These are phyloP conservation scores for Lepidocolaptes lacrymiger DNA, from an alignment of 2,797 vertebrate genomes.

Conservation along the genomic window DNA sequence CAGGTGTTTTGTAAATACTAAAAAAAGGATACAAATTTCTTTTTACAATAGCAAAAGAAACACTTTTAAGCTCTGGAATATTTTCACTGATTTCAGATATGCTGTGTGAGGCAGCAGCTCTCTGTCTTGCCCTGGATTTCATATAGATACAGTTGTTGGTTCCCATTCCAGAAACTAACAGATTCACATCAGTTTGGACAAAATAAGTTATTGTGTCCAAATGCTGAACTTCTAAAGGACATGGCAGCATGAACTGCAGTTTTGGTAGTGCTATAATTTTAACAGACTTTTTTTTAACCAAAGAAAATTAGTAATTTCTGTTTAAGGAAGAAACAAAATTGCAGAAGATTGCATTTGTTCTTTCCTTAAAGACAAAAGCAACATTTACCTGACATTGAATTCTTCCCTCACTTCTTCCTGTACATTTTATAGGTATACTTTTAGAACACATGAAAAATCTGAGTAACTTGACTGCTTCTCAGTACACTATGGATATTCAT, in stretches of 20 bases:
- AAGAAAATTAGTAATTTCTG: background rate
- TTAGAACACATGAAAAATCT: background rate
- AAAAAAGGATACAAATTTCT: background rate
- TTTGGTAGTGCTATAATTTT: background rate
- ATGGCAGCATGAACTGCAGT: background rate
- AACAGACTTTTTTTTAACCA: background rate
- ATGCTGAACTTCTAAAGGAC: background rate
- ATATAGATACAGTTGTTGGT: background rate
- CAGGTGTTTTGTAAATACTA: background rate
- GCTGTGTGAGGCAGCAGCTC: background rate
- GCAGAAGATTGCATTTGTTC: background rate
- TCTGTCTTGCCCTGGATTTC: background rate
- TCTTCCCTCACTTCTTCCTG: background rate
- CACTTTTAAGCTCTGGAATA: background rate
- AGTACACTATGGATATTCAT: background rate
- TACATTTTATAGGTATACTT: background rate
- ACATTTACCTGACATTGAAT: background rate
- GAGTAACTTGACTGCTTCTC: background rate
- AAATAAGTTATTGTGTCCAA: background rate
- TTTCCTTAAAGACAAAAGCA: background rate
- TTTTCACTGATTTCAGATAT: background rate
- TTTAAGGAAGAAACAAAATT: background rate
- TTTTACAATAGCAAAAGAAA: background rate
- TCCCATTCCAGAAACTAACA: background rate
- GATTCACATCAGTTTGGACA: background rate